phyloP scores from a whole-genome alignment of 2,113 vertebrate species.

The Syngnathus scovelli region DNA sequence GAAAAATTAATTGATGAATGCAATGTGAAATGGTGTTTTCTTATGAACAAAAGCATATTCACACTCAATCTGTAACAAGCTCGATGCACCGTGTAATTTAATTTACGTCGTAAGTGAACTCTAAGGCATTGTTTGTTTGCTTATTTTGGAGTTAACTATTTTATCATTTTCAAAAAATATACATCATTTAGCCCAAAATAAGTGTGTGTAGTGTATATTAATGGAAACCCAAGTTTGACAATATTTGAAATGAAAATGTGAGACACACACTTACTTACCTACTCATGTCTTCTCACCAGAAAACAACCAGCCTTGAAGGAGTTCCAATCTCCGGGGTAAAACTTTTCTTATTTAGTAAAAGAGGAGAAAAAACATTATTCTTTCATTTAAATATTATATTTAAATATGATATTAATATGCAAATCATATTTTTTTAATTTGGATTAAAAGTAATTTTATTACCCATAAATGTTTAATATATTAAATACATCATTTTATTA shows the following conservation, averaged over 20 bases:
- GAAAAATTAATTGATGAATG: background rate
- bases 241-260: background rate
- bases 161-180: too few species aligned
- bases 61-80: too few species aligned
- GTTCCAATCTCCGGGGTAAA: constrained; percentile 97
- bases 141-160: background rate
- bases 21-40: background rate
- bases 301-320: constrained; percentile 81
- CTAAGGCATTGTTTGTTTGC: background rate
- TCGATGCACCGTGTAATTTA: background rate
- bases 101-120: background rate
- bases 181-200: too few species aligned
- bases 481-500: too few species aligned
- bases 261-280: background rate
- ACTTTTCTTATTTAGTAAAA: background rate
- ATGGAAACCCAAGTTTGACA: background rate
- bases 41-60: too few species aligned
- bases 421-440: too few species aligned
- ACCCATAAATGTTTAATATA: too few species aligned
- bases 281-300: constrained; percentile 65
- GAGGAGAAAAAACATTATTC: too few species aligned
- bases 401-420: too few species aligned
- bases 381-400: too few species aligned
- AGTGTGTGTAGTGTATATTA: background rate
- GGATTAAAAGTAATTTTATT: too few species aligned